Conservation (phyloP, 2,113 vertebrate species). For the Axis porcinus region DNA sequence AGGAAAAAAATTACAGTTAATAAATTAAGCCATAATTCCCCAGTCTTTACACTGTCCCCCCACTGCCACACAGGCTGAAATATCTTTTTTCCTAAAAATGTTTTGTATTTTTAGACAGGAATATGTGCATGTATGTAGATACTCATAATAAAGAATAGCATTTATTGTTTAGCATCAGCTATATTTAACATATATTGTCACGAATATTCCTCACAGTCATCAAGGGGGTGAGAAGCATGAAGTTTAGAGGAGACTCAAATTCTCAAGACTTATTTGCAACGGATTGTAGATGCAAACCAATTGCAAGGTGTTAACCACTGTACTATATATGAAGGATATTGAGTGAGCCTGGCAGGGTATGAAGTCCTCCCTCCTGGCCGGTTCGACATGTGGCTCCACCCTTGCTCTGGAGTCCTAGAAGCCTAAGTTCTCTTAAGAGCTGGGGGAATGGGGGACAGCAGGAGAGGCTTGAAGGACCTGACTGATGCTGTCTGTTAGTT, state of each 20-base stretch:
- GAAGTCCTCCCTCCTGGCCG: neutral
- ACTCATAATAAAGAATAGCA: neutral
- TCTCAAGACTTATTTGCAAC: neutral
- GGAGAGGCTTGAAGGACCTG: neutral
- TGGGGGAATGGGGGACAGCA: rapidly evolving
- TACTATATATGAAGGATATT: neutral
- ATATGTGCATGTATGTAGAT: neutral
- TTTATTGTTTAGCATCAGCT: neutral
- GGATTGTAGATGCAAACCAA: neutral
- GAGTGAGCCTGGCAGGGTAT: neutral
- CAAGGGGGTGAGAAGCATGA: neutral
- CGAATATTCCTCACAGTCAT: neutral
- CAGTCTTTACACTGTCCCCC: neutral
- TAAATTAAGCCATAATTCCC: neutral
- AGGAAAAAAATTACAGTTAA: neutral
- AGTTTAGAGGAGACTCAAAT: neutral
- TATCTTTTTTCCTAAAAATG: neutral
- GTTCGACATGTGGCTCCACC: neutral
- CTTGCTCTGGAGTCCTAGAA: neutral
- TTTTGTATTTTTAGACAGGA: neutral
- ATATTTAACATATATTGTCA: neutral
- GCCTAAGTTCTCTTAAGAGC: neutral
- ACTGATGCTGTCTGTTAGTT: rapidly evolving
- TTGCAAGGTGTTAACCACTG: neutral
- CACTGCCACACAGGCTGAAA: rapidly evolving